Evolutionary conservation across 2,888 invertebrate genomes (phyloP), one percentile per base, ranked within the genome.

Genomic region (Plebejus anna): DNA sequence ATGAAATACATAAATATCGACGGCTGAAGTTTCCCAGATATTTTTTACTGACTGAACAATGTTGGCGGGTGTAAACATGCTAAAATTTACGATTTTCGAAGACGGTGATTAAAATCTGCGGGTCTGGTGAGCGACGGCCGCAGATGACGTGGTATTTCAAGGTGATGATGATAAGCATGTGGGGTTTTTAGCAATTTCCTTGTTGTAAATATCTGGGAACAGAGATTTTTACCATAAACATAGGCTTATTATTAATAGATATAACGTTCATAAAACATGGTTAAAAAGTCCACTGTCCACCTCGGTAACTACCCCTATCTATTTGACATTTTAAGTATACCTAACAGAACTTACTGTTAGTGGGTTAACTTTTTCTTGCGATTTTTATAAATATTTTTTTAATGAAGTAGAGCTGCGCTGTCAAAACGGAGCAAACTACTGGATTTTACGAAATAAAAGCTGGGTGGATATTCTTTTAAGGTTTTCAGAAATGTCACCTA

Each of bases 21-120:
- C 87, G 82, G 78, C 83, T 89, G 90, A 91, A 82, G 85, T 81
- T 86, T 84, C 81, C 89, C 92, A 92, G 92, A 90, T 81, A 80
- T 84, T 82, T 88, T 90, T 90, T 90, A 90, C 86, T 81, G 84
- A 85, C 83, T 84, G 81, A 79, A 80, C 79, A 80, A 82, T 82
- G 84, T 83, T 88, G 89, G 80, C 83, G 51, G 70, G 83, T 86
- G 83, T 88, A 86, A 88, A 87, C 86, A 85, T 81, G 87, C 85
- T 85, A 86, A 87, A 83, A 84, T 87, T 88, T 84, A 85, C 85
- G 80, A 86, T 79, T 79, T 77, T 75, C 78, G 70, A 81, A 80
- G 79, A 80, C 80, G 78, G 79, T 80, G 81, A 81, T 81, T 76
- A 79, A 81, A 81, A 81, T 79, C 79, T 77, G 81, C 80, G 78